Conservation (phyloP, 2,888 invertebrate genomes). For the Drosophila nr. fundita region DNA sequence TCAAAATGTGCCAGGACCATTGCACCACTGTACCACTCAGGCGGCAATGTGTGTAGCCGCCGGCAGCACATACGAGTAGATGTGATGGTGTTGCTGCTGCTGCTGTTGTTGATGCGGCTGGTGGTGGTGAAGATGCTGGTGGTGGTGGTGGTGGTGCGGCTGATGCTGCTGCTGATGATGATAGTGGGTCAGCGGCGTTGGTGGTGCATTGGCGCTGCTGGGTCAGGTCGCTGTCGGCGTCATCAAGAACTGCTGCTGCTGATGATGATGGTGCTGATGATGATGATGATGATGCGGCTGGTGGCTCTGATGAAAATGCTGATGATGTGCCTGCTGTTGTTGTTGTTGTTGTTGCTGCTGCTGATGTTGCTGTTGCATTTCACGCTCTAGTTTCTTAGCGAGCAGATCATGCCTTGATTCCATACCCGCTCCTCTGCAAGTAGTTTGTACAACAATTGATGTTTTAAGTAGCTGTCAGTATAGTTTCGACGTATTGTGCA, state of each 20-base stretch:
- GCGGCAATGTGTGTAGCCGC: slow-evolving; percentile 84
- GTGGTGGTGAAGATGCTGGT: slow-evolving; percentile 30
- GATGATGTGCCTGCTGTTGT: slow-evolving; percentile 71
- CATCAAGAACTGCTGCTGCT: slow-evolving; percentile 85
- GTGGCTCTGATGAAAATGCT: slow-evolving; percentile 65
- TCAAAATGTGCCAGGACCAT: slow-evolving; percentile 55
- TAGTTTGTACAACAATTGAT: slow-evolving; percentile 33
- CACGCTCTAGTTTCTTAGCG: slow-evolving; percentile 84
- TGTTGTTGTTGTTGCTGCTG: slow-evolving; percentile 57
- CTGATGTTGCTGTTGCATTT: slow-evolving; percentile 76
- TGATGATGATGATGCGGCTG: slow-evolving; percentile 68
- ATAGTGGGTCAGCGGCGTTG: slow-evolving; percentile 59
- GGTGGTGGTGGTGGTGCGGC: slow-evolving; percentile 39
- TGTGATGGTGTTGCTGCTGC: slow-evolving; percentile 50
- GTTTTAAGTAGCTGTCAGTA: slow-evolving; percentile 7
- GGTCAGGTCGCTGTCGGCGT: slow-evolving; percentile 85
- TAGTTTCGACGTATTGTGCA: slow-evolving; percentile 17
- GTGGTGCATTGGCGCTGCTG: slow-evolving; percentile 75
- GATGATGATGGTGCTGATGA: slow-evolving; percentile 74
- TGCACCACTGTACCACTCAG: slow-evolving; percentile 50
- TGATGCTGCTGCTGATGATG: slow-evolving; percentile 58
- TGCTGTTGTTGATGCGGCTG: slow-evolving; percentile 40
- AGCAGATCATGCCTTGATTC: slow-evolving; percentile 85
- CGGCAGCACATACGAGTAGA: slow-evolving; percentile 84
- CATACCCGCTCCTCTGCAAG: slow-evolving; percentile 85